phyloP scores from a whole-genome alignment of 2,797 vertebrate species.

The Gastrophryne carolinensis region DNA sequence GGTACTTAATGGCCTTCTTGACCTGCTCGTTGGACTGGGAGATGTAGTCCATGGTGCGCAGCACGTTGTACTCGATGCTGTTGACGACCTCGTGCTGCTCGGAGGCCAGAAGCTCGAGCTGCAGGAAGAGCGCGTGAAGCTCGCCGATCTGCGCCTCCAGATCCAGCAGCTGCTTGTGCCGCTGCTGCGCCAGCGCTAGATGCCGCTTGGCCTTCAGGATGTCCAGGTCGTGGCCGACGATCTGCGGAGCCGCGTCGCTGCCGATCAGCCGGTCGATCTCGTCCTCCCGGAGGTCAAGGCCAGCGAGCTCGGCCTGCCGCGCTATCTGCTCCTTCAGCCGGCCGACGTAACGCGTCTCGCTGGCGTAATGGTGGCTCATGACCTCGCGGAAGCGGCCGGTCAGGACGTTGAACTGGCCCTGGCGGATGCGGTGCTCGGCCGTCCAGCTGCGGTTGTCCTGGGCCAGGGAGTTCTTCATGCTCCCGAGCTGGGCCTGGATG shows the following conservation, averaged over 20 bases:
- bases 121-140: conserved; percentile 61
- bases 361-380: conserved; percentile 57
- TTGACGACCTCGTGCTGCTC: conserved; percentile 61
- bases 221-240: conserved; percentile 63
- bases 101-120: conserved; percentile 58
- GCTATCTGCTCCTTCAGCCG: conserved; percentile 62
- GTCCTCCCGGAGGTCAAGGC: conserved; percentile 55
- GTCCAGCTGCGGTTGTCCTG: not conserved
- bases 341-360: conserved; percentile 59
- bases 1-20: conserved; percentile 63
- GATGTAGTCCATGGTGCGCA: conserved; percentile 58
- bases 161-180: conserved; percentile 62
- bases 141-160: conserved; percentile 63
- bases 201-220: conserved; percentile 56
- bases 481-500: conserved; percentile 56
- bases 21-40: conserved; percentile 54
- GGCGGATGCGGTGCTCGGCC: conserved; percentile 55
- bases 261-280: conserved; percentile 58
- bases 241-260: conserved; percentile 48
- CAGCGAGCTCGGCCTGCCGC: conserved; percentile 62
- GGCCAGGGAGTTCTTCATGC: conserved; percentile 42
- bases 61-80: conserved; percentile 63
- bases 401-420: conserved; percentile 60
- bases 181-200: conserved; percentile 56
- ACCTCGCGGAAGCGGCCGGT: conserved; percentile 50